Evolutionary conservation across 2,113 vertebrate species (phyloP).

Genomic region (Cricetomys ansorgei): DNA sequence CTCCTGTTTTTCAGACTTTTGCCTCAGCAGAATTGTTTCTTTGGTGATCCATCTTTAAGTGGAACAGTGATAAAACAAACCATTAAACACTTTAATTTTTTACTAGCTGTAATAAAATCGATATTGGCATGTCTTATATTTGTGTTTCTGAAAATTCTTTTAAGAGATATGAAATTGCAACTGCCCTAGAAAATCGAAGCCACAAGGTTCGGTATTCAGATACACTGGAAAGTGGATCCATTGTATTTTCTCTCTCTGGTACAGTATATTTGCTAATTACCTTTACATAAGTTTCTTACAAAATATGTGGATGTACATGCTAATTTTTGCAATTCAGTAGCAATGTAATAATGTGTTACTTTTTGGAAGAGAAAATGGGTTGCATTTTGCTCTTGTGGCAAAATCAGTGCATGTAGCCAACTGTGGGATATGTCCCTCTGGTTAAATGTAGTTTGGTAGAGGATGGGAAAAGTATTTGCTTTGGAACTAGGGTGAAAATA

Average conservation of each 20-base stretch:
- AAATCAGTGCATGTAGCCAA: neutral
- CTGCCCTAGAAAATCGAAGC: constrained; percentile 87
- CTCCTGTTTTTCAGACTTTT: neutral
- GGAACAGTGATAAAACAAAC: constrained; percentile 50
- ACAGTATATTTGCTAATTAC: constrained; percentile 67
- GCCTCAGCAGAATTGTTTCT: neutral
- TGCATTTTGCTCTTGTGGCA: constrained; percentile 26
- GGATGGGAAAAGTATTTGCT: constrained; percentile 35
- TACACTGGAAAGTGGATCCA: constrained; percentile 88
- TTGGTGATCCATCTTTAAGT: constrained; percentile 36
- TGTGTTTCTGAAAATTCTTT: constrained; percentile 76
- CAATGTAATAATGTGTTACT: neutral
- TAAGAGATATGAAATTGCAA: constrained; percentile 89
- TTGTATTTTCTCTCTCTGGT: constrained; percentile 95
- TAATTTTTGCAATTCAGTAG: constrained; percentile 8
- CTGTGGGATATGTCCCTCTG: neutral
- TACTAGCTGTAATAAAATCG: constrained; percentile 33
- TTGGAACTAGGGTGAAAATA: constrained; percentile 57
- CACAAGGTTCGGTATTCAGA: constrained; percentile 93
- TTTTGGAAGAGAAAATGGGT: constrained; percentile 15
- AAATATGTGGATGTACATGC: constrained; percentile 22
- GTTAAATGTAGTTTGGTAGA: neutral
- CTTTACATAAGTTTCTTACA: constrained; percentile 48
- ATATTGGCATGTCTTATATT: constrained; percentile 60
- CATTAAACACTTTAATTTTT: constrained; percentile 43